Evolutionary conservation across 2,113 vertebrate genomes (phyloP).

Genomic region (Epinephelus cyanopodus): DNA sequence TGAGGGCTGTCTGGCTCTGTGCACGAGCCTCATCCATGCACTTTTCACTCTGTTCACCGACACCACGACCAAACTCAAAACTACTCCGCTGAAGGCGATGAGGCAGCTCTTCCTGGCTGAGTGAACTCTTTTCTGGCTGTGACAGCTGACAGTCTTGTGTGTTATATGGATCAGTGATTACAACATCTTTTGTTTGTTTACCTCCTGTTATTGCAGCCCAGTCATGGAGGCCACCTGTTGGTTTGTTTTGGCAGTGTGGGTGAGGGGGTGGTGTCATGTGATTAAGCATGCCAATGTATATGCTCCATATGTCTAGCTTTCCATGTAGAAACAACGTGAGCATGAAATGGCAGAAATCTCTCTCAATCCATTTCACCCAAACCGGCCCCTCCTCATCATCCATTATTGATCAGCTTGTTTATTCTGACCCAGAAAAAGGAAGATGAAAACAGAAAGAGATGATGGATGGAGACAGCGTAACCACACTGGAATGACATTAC

Average conservation of each 20-base stretch:
- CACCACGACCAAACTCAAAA: background rate
- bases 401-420: constrained; percentile 61
- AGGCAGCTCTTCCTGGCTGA: background rate
- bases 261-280: background rate
- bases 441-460: constrained; percentile 22
- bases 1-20: constrained; percentile 48
- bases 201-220: background rate
- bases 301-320: background rate
- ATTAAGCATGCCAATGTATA: background rate
- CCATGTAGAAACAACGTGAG: background rate
- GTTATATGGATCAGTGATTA: background rate
- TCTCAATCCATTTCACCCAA: constrained; percentile 8
- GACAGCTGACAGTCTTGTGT: background rate
- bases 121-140: background rate
- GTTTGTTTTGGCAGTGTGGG: background rate
- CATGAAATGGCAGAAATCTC: background rate
- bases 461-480: constrained; percentile 33
- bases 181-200: background rate
- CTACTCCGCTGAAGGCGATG: background rate
- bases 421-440: constrained; percentile 19
- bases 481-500: constrained; percentile 5
- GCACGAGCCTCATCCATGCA: background rate
- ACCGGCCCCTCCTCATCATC: constrained; percentile 27
- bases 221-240: constrained; percentile 10
- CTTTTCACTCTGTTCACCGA: constrained; percentile 26